These are phyloP conservation scores for Channallabes apus DNA, from an alignment of 2,797 vertebrate species.

Conservation along the genomic window DNA sequence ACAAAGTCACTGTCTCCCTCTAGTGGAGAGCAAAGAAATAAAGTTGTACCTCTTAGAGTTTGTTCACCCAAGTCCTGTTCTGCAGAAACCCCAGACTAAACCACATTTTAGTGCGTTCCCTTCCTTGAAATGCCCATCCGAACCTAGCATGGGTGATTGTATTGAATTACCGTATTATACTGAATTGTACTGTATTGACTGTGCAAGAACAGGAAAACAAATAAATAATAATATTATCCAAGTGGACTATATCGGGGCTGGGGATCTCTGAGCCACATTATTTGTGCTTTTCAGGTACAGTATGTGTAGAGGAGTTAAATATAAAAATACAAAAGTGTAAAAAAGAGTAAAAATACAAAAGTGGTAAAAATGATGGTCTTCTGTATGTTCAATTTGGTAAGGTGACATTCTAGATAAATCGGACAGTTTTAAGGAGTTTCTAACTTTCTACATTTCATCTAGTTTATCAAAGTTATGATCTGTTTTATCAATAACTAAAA, in stretches of 20 bases:
- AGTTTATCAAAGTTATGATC: background rate
- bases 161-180: no score
- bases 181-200: background rate
- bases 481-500: background rate
- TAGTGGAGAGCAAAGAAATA: background rate
- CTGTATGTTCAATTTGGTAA: background rate
- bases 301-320: background rate
- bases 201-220: background rate
- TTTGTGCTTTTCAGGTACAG: background rate
- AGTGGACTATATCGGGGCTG: background rate
- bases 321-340: no score
- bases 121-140: no score
- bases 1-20: slow-evolving; percentile 13
- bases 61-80: background rate
- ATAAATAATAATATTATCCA: background rate
- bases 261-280: background rate
- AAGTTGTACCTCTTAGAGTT: background rate
- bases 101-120: background rate
- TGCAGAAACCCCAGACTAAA: background rate
- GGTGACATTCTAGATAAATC: background rate
- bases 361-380: background rate
- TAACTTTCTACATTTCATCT: background rate
- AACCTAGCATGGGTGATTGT: background rate
- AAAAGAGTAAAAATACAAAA: background rate
- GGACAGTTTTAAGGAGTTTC: background rate